Evolutionary conservation across 2,113 vertebrate genomes (phyloP).

Genomic region (Gallinago paraguaiae): DNA sequence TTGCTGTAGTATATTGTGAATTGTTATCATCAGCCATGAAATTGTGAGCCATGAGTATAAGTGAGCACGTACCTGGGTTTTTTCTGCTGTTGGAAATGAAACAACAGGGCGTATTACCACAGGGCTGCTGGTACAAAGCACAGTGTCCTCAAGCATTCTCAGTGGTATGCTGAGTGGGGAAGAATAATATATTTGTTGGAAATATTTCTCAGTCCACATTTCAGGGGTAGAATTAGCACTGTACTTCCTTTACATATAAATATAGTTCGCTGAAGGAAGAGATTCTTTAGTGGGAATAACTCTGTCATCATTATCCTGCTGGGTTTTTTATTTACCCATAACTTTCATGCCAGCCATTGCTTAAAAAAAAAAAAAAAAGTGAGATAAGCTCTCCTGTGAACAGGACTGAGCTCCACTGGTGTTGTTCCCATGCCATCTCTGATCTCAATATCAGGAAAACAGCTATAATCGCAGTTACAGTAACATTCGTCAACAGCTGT

Average conservation of each 20-base stretch:
- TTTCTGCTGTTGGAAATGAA: background rate
- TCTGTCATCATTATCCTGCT: background rate
- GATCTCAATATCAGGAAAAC: background rate
- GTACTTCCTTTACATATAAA: conserved; percentile 12
- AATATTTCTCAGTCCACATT: background rate
- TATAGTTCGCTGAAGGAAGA: background rate
- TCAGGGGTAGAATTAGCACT: background rate
- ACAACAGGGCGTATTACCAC: background rate
- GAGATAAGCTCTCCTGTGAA: background rate
- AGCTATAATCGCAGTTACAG: background rate
- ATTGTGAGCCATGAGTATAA: background rate
- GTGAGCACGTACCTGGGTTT: background rate
- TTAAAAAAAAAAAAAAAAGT: background rate
- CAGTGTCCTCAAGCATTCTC: background rate
- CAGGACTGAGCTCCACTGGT: background rate
- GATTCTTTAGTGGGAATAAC: background rate
- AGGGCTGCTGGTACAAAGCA: background rate
- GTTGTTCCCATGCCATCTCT: background rate
- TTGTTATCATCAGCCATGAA: background rate
- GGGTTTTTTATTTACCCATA: background rate
- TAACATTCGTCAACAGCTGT: background rate
- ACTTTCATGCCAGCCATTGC: background rate
- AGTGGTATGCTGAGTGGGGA: background rate
- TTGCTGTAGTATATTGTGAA: background rate
- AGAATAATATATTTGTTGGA: conserved; percentile 33